A percentile compares a stretch with the other conserved stretches of the same genome.
Evolutionary conservation across 2,888 invertebrate genomes (phyloP).

Genomic region (Lutraria lutraria): DNA sequence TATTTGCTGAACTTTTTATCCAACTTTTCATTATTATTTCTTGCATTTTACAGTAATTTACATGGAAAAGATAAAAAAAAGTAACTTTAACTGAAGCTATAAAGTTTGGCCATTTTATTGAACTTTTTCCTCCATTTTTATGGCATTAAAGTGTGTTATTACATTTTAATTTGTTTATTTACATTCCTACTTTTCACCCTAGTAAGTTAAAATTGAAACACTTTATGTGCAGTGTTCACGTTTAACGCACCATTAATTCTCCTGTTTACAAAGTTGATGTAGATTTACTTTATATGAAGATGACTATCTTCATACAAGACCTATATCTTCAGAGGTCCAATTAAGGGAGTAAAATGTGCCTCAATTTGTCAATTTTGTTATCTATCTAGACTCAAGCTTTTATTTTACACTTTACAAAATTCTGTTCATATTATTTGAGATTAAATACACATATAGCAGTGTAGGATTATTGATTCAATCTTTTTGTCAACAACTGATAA

Average conservation of each 20-base stretch:
- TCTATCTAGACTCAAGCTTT: neutral
- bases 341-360: neutral
- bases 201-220: neutral
- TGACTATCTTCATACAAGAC: neutral
- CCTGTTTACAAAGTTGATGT: constrained; percentile 8
- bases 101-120: no score
- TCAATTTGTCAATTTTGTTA: neutral
- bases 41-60: no score
- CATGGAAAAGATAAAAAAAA: no score
- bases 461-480: neutral
- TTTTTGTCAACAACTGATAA: neutral
- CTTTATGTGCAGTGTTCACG: neutral
- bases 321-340: neutral
- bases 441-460: neutral
- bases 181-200: neutral
- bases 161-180: neutral
- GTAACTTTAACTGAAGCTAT: no score
- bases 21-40: no score
- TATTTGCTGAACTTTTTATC: no score
- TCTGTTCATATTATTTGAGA: constrained; percentile 14
- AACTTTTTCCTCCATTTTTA: neutral
- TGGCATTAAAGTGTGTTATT: neutral
- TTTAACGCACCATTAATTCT: constrained; percentile 5
- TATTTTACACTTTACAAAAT: neutral
- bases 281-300: neutral